These are phyloP conservation scores for Crocallis elinguaria DNA, from an alignment of 2,888 invertebrate genomes.

Conservation along the genomic window DNA sequence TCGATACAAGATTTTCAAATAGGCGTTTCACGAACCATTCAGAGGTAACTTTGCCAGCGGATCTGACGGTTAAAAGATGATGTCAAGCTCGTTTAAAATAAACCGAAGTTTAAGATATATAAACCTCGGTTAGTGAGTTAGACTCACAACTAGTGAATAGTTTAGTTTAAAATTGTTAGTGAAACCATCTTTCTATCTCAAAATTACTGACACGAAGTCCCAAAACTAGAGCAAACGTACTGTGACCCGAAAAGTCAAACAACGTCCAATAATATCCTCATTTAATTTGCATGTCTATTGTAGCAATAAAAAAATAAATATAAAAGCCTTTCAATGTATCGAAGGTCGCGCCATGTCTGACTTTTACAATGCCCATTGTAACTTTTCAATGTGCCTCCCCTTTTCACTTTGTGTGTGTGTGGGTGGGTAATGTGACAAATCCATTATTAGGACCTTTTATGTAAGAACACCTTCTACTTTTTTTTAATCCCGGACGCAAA, in stretches of 20 bases:
- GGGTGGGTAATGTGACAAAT: neutral
- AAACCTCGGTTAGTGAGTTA: no score
- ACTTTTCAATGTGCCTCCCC: constrained; percentile 18
- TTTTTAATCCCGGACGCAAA: no score
- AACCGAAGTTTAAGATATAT: no score
- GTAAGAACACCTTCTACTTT: neutral
- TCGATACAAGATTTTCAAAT: no score
- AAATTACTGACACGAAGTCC: neutral
- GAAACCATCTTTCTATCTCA: neutral
- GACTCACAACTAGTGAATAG: no score
- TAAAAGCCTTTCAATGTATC: constrained; percentile 9
- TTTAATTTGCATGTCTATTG: constrained; percentile 18
- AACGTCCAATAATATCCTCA: constrained; percentile 6
- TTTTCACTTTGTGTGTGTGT: constrained; percentile 8
- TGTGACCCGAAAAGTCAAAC: neutral
- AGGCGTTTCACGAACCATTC: no score
- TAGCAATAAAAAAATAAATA: constrained; percentile 1
- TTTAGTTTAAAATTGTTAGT: no score
- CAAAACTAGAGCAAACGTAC: neutral
- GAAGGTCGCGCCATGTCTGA: constrained; percentile 19
- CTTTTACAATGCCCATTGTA: constrained; percentile 18
- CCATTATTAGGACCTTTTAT: neutral
- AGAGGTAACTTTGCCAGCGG: no score
- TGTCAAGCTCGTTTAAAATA: no score
- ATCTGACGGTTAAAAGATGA: no score